These are phyloP conservation scores for Lamellibrachia columna DNA, from an alignment of 2,888 invertebrate species.

Conservation along the genomic window DNA sequence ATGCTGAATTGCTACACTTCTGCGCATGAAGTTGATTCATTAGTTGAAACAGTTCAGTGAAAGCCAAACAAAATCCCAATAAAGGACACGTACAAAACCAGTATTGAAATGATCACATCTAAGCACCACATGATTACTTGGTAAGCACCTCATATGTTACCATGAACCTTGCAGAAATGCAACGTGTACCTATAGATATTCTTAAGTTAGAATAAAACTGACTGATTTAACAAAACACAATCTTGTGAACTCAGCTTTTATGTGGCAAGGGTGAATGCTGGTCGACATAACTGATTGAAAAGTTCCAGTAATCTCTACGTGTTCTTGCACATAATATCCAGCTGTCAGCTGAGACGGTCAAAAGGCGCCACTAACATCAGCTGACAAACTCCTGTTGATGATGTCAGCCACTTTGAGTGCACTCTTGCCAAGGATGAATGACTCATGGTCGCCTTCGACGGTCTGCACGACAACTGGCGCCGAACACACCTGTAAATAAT, in stretches of 20 bases:
- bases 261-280: neutral
- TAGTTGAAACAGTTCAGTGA: neutral
- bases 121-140: neutral
- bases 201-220: too few species aligned
- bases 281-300: neutral
- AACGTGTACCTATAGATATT: neutral
- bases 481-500: constrained; percentile 74
- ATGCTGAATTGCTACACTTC: neutral
- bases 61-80: neutral
- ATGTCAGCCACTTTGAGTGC: constrained; percentile 77
- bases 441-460: constrained; percentile 86
- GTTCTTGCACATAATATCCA: neutral
- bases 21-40: too few species aligned
- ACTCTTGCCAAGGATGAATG: constrained; percentile 82
- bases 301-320: neutral
- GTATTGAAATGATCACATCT: neutral
- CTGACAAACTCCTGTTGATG: constrained; percentile 28
- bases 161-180: neutral
- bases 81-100: neutral
- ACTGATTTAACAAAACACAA: neutral
- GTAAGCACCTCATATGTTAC: neutral
- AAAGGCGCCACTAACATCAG: neutral
- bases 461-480: constrained; percentile 74
- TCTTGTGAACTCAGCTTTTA: neutral
- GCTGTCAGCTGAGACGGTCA: neutral